phyloP scores from a whole-genome alignment of 2,797 vertebrate genomes.

The Lophotriccus pileatus region DNA sequence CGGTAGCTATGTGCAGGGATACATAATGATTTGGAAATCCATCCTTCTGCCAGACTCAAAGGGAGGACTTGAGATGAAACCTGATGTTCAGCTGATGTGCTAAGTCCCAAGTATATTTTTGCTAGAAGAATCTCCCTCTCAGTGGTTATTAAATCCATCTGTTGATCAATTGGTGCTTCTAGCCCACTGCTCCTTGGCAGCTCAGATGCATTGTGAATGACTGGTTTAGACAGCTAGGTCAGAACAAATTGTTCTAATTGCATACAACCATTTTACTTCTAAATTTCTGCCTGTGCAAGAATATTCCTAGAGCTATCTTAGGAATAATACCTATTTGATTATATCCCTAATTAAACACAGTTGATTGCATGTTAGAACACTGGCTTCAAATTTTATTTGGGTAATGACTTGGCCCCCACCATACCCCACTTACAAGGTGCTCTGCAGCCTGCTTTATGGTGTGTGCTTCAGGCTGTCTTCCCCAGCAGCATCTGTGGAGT shows the following conservation, averaged over 20 bases:
- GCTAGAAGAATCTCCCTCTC: not conserved
- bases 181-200: constrained; percentile 37
- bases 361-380: not conserved
- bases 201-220: constrained; percentile 20
- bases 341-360: constrained; percentile 32
- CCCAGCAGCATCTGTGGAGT: not conserved
- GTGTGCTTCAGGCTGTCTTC: not conserved
- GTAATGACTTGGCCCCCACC: not conserved
- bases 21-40: not conserved
- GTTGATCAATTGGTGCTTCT: constrained; percentile 26
- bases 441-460: not conserved
- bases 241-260: constrained; percentile 51
- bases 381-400: not conserved
- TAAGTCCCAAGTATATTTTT: not conserved
- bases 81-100: not conserved
- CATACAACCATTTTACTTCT: not conserved
- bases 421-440: accelerated
- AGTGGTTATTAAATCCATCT: constrained; percentile 16
- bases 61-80: not conserved
- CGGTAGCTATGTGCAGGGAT: not conserved
- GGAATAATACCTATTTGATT: not conserved
- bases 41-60: not conserved
- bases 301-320: not conserved
- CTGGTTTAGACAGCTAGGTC: constrained; percentile 44
- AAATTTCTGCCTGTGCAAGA: constrained; percentile 2